Evolutionary conservation across 2,797 vertebrate species (phyloP).

Genomic region (Gephyroberyx darwinii): DNA sequence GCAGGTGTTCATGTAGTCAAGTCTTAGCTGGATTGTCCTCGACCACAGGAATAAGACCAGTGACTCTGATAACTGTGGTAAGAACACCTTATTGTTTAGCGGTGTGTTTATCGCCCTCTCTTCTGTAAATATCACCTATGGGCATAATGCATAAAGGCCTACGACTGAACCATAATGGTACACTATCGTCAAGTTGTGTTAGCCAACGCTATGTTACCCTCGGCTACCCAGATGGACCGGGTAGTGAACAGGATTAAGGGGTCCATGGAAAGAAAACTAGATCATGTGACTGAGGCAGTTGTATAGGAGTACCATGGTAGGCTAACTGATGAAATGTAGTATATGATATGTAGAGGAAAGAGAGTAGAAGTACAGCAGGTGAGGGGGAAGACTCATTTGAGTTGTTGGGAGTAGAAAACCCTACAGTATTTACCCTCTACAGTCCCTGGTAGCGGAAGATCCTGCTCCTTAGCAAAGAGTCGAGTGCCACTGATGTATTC

Average conservation of each 20-base stretch:
- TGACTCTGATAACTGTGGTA: not conserved
- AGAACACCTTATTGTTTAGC: not conserved
- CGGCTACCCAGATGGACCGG: constrained; percentile 21
- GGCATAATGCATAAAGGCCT: constrained; percentile 43
- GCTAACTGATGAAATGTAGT: no score
- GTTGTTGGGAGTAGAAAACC: not conserved
- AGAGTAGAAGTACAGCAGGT: no score
- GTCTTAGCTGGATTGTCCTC: no score
- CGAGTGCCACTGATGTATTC: not conserved
- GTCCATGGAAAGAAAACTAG: not conserved
- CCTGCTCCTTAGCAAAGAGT: not conserved
- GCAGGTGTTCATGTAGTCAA: not conserved
- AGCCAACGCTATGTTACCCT: constrained; percentile 38
- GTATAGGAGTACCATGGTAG: no score
- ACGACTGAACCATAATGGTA: no score
- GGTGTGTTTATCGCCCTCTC: not conserved
- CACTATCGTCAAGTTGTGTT: constrained; percentile 29
- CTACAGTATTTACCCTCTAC: fast-evolving
- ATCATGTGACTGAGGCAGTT: not conserved
- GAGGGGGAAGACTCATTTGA: no score
- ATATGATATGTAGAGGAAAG: not conserved
- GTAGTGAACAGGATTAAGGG: constrained; percentile 31
- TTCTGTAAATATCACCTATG: constrained; percentile 38
- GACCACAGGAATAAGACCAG: no score
- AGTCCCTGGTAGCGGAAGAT: not conserved